A percentile compares a stretch with the other conserved stretches of the same genome.
Conservation (phyloP, 1,140 invertebrate genomes). For the Ephestia elutella region DNA sequence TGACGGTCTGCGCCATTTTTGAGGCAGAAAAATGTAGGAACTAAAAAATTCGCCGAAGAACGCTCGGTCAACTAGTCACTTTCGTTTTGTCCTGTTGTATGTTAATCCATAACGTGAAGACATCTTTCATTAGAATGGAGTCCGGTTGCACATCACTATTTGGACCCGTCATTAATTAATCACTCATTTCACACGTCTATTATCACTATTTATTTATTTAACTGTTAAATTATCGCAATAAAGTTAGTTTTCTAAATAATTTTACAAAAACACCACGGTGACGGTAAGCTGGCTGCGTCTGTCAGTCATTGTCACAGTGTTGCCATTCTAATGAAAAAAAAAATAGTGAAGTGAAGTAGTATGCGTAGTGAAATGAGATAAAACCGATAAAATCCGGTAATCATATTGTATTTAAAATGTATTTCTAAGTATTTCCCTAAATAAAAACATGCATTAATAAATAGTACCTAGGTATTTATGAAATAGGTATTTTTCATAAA, state of each 20-base stretch:
- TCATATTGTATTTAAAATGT: no score
- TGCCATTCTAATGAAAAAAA: not conserved
- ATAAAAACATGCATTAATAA: no score
- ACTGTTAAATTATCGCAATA: not conserved
- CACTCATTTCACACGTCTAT: constrained; percentile 14
- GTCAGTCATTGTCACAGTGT: constrained; percentile 10
- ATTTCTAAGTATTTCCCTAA: no score
- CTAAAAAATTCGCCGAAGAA: constrained; percentile 40
- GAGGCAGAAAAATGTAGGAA: constrained; percentile 27
- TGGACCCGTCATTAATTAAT: constrained; percentile 20
- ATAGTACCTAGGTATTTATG: no score
- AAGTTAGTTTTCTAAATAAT: constrained; percentile 18
- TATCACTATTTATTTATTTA: constrained; percentile 15
- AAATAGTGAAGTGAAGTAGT: not conserved
- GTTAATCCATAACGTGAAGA: constrained; percentile 54
- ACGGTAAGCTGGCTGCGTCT: constrained; percentile 33
- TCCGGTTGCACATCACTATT: constrained; percentile 29
- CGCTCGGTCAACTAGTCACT: constrained; percentile 61
- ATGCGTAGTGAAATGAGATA: no score
- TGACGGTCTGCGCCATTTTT: constrained; percentile 65
- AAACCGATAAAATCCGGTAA: not conserved
- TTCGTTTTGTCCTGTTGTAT: constrained; percentile 71
- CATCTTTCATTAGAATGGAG: constrained; percentile 57
- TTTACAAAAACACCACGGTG: constrained; percentile 35
- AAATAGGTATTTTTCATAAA: no score